Base-by-base conservation (phyloP, 2,888 invertebrate species). In the Athalia circularis region DNA sequence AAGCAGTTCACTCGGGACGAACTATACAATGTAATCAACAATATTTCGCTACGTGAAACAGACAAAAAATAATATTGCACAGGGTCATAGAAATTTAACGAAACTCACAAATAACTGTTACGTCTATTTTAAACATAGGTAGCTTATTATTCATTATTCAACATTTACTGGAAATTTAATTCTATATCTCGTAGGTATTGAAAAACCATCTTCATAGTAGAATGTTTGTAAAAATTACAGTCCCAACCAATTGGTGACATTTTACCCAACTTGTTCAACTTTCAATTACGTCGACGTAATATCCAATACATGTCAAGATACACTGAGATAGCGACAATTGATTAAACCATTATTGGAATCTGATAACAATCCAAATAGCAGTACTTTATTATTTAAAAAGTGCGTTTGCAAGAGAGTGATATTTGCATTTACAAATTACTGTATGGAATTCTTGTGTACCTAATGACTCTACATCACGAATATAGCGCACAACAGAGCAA, bases 111-210 rank as follows among this genome's bases (percentile, higher is more conserved):
- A 2, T 68, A 68, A 54, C 43, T 29, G 64, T 11, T 29, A 68
- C 11, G 47, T 52, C 29, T 8, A 43, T 68, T 54, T 54, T 50
- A 47, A 68, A 29, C 50, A 15, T 67, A 15, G 50, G 50, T 67
- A 7, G 9, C 50, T 9, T 15, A 50, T 13, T 68, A 68, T 54
- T 43, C n/a, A 50, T 29, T 68, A 68, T 15, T 47, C 54, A n/a
- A 65, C 9, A 65, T 48, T 48, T 48, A 65, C 65, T 48, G n/a
- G 52, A 68, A 13, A 29, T n/a, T 68, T 52, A 54, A 68, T 5
- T 43, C 9, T 47, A 47, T 45, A 47, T n/a, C 45, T 65, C 29
- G 13, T 13, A 65, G 47, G 47, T 15, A 47, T 47, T 29, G 29
- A 29, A 29, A 47, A 47, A 47, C 65, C 47, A 47, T 65, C 43